Evolutionary conservation across 2,113 vertebrate species (phyloP), one percentile per base, ranked within the genome.

Genomic region (Datnioides undecimradiatus): DNA sequence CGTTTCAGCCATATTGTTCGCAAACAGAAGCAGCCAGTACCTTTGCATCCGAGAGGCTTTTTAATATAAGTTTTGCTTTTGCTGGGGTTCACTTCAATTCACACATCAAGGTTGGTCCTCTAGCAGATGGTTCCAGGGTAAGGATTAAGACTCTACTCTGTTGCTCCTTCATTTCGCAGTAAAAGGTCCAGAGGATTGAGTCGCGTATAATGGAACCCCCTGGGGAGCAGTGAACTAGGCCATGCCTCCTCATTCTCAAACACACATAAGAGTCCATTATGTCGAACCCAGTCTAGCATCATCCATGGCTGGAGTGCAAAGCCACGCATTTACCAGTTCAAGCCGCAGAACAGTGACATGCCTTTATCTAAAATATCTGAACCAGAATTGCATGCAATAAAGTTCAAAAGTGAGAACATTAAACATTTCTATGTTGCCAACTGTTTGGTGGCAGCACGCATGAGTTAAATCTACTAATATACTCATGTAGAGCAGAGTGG

Each of bases 101-200:
- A 17, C 36, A 52, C 51, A 63, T 76, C 49, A 75, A 80, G 55
- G 66, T 87, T 79, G 72, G 77, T 79, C 63, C 19, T 58, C 4
- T 27, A 78, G 80, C 90, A 92, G 90, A 92, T 92, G 87, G 91
- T 83, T 87, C 23, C 70, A 38, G 76, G 72, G 12, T 83, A 57
- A 73, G 85, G 90, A 90, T 93, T 91, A 90, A 83, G 84, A 86
- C 83, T 87, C 73, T 51, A 85, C 82, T 79, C 70, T 62, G 68
- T 76, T 86, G 69, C 88, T 80, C 77, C 77, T 90, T 87, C 55
- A 69, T 89, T 86, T 80, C 31, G 27, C 62, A 48, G 33, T 58
- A 77, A 87, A 87, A 90, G 75, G 71, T 76, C 74, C 46, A 27
- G 40, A 78, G 86, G 87, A 88, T 84, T 84, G 84, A 79, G 76